Evolutionary conservation across 2,797 vertebrate species (phyloP).

Genomic region (Furcifer pardalis): DNA sequence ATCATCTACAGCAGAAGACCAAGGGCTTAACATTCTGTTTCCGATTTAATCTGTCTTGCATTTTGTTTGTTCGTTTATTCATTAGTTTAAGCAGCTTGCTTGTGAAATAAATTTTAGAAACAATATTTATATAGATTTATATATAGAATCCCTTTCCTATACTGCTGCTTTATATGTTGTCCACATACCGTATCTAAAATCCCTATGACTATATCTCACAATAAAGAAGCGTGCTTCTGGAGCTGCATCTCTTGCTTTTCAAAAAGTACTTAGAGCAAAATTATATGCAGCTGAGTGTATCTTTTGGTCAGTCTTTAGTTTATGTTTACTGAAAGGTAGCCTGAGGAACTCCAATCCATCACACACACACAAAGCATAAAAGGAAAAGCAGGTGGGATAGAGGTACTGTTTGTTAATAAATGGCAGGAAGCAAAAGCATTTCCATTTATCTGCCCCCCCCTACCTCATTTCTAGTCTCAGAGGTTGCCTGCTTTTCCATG

Average conservation of each 20-base stretch:
- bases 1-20: background rate
- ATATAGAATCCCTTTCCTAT: background rate
- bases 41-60: background rate
- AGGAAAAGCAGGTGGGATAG: background rate
- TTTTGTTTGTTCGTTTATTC: background rate
- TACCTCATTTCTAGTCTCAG: background rate
- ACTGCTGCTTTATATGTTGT: background rate
- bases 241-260: background rate
- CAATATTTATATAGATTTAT: background rate
- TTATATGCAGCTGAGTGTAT: background rate
- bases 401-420: background rate
- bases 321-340: background rate
- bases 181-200: background rate
- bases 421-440: background rate
- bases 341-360: background rate
- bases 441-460: too few relatives aligned
- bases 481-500: background rate
- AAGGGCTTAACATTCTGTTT: background rate
- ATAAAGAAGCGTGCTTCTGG: too few relatives aligned
- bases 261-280: background rate
- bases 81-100: background rate
- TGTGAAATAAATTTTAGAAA: background rate
- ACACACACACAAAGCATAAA: background rate
- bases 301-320: background rate
- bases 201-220: background rate